A percentile compares a stretch with the other conserved stretches of the same genome.
phyloP scores from a whole-genome alignment of 2,888 invertebrate species.

The Lepidocyrtoides sp. region DNA sequence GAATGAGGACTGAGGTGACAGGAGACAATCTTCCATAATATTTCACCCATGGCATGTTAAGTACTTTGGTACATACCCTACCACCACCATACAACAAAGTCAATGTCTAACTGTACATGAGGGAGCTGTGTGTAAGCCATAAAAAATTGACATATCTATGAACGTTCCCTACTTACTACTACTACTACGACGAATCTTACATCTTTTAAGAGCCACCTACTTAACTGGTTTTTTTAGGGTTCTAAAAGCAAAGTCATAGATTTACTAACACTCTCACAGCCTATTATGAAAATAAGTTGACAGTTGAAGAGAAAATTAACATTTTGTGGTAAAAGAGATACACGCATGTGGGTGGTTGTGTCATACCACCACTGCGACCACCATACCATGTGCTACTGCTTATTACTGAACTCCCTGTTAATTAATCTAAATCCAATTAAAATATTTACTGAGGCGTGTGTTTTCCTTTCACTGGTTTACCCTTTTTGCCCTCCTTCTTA shows the following conservation, averaged over 20 bases:
- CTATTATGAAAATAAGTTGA: background rate
- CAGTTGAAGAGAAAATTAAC: slow-evolving; percentile 11
- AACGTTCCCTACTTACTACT: background rate
- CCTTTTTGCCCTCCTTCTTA: background rate
- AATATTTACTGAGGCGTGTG: slow-evolving; percentile 69
- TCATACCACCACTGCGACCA: background rate
- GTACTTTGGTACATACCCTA: background rate
- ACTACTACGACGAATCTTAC: no score
- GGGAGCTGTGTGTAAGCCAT: no score
- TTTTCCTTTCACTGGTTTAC: background rate
- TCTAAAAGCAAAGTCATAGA: slow-evolving; percentile 14
- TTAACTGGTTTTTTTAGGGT: background rate
- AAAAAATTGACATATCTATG: background rate
- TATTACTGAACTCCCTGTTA: slow-evolving; percentile 19
- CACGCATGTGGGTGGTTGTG: background rate
- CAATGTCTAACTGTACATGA: background rate
- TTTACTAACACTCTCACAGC: background rate
- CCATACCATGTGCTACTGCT: background rate
- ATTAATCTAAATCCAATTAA: slow-evolving; percentile 78
- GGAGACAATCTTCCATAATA: slow-evolving; percentile 65
- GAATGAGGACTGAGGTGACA: slow-evolving; percentile 34
- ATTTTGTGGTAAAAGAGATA: background rate
- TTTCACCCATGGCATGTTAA: slow-evolving; percentile 32
- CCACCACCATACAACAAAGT: background rate
- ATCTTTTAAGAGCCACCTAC: background rate